Evolutionary conservation across 1,140 invertebrate species (phyloP).

Genomic region (Caenorhabditis briggsae): DNA sequence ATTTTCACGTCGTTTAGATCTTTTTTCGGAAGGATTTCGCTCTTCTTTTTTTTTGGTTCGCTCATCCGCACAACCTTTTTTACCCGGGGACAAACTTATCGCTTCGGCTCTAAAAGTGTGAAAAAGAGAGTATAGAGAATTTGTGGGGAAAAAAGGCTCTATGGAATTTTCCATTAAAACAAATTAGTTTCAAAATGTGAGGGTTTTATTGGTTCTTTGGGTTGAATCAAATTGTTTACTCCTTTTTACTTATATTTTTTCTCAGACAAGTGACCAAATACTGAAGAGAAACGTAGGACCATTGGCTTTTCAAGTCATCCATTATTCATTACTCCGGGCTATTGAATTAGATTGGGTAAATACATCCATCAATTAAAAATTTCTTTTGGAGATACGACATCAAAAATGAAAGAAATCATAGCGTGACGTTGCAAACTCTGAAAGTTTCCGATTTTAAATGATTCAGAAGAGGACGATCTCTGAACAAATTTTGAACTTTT

Average conservation of each 20-base stretch:
- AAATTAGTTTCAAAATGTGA: no score
- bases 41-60: slow-evolving; percentile 25
- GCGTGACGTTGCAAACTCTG: not conserved
- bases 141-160: not conserved
- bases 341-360: slow-evolving; percentile 21
- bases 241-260: not conserved
- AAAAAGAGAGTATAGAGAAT: not conserved
- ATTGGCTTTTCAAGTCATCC: not conserved
- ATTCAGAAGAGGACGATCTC: no score
- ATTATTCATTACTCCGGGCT: not conserved
- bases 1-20: not conserved
- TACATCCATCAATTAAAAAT: slow-evolving; percentile 12
- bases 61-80: slow-evolving; percentile 29
- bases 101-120: slow-evolving; percentile 1
- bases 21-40: slow-evolving; percentile 10
- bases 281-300: not conserved
- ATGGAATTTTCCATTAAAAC: not conserved
- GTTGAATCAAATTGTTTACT: not conserved
- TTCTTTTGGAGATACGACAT: not conserved
- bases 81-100: not conserved
- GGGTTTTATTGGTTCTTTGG: no score
- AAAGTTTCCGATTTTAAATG: no score
- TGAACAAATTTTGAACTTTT: not conserved
- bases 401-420: slow-evolving; percentile 5
- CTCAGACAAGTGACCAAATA: not conserved